Evolutionary conservation across 2,797 vertebrate genomes (phyloP).

Genomic region (Chelon auratus): DNA sequence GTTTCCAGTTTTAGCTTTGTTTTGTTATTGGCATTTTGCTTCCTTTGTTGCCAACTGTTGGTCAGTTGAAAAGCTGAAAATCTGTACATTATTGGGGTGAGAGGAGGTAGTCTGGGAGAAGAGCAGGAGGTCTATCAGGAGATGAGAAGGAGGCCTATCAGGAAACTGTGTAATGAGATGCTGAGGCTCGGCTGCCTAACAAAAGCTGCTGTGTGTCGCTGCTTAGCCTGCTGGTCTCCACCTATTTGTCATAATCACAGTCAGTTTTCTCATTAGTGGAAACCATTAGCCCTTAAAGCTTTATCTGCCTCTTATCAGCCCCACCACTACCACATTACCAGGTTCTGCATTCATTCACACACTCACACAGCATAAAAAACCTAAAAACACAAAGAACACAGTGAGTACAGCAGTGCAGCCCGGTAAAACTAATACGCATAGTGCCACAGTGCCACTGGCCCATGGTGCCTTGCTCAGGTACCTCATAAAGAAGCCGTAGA

Average conservation of each 20-base stretch:
- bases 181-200: constrained; percentile 89
- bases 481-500: constrained; percentile 72
- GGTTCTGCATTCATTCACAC: constrained; percentile 32
- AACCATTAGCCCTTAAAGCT: constrained; percentile 94
- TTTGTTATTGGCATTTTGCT: too few relatives aligned
- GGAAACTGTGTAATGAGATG: constrained; percentile 89
- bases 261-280: constrained; percentile 98
- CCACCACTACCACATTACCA: constrained; percentile 58
- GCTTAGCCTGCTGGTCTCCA: constrained; percentile 96
- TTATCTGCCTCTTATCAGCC: constrained; percentile 94
- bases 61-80: too few relatives aligned
- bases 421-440: constrained; percentile 14
- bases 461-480: constrained; percentile 65
- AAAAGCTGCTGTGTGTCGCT: constrained; percentile 92
- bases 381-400: constrained; percentile 24
- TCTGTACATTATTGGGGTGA: neutral
- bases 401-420: neutral
- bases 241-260: constrained; percentile 97
- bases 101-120: neutral
- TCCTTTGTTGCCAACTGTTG: too few relatives aligned
- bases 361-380: constrained; percentile 20
- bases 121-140: constrained; percentile 10
- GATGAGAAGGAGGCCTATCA: constrained; percentile 30
- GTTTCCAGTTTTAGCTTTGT: too few relatives aligned
- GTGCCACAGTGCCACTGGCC: constrained; percentile 21